These are phyloP conservation scores for Cariama cristata DNA, from an alignment of 2,113 vertebrate species.

Conservation along the genomic window DNA sequence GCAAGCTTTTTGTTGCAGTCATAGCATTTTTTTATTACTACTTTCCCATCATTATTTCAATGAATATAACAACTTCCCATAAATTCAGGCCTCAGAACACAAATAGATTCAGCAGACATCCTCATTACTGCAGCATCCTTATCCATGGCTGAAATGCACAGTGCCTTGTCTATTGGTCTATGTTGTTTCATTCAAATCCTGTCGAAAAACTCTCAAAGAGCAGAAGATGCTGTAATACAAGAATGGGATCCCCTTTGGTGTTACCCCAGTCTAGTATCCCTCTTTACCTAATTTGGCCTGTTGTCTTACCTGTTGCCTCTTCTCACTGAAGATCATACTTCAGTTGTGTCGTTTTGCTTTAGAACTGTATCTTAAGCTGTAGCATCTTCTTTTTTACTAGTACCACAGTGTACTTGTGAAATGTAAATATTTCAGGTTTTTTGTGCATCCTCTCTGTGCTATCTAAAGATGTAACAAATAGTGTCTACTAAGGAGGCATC, in stretches of 20 bases:
- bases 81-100: neutral
- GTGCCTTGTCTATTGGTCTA: neutral
- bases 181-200: neutral
- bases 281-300: neutral
- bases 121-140: neutral
- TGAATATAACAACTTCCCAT: neutral
- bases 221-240: neutral
- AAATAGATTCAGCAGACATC: neutral
- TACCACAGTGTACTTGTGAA: neutral
- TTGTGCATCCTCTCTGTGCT: neutral
- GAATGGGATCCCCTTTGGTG: neutral
- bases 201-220: neutral
- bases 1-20: neutral
- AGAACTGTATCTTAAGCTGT: neutral
- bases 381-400: neutral
- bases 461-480: neutral
- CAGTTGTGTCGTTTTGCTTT: neutral
- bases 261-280: neutral
- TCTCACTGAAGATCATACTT: neutral
- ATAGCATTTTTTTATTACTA: neutral
- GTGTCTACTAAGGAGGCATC: neutral
- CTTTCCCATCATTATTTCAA: neutral
- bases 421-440: neutral
- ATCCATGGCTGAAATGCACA: neutral
- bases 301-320: neutral